Evolutionary conservation across 2,113 vertebrate genomes (phyloP), one percentile per base, ranked within the genome.

Genomic region (Pseudorectes ferrugineus): DNA sequence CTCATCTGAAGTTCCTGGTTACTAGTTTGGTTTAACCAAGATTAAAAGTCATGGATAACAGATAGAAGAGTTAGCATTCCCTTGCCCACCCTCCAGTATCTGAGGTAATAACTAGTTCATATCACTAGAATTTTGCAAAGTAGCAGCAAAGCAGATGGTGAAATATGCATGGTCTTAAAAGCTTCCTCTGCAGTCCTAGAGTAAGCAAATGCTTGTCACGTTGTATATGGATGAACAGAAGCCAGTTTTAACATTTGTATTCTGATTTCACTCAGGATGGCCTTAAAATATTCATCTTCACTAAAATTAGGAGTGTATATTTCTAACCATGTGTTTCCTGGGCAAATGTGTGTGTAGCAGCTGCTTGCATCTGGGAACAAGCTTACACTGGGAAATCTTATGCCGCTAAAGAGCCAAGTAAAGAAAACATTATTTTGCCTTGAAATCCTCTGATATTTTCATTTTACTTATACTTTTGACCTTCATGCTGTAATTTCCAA

Each of bases 281-380:
- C 72, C 83, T 95, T 93, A 96, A 96, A 94, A 92, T 95, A 96
- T 36, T 95, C 19, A 82, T 95, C 70, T 82, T 88, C 22, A 31
- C 92, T 93, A 94, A 95, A 95, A 94, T 95, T 89, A 95, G 87
- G 49, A 89, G 71, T 80, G 71, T 94, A 13, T 81, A 78, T 95
- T 94, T 95, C 94, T 91, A 93, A 76, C 54, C 71, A 70, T 55
- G 54, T 85, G 66, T 95, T 92, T 95, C 74, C 81, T 97, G 87
- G 74, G 79, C 25, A 76, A 89, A 81, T 88, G 70, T 3, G 1
- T 48, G 35, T 57, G 54, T 82, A 85, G 87, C 93, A 97, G 81
- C 74, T 92, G 91, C 84, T 68, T 76, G 71, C 89, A 91, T 85
- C 88, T 95, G 94, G 63, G 75, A 96, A 63, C 70, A 95, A 73